phyloP scores from a whole-genome alignment of 2,888 invertebrate genomes.

The Lithophane ornitopus region DNA sequence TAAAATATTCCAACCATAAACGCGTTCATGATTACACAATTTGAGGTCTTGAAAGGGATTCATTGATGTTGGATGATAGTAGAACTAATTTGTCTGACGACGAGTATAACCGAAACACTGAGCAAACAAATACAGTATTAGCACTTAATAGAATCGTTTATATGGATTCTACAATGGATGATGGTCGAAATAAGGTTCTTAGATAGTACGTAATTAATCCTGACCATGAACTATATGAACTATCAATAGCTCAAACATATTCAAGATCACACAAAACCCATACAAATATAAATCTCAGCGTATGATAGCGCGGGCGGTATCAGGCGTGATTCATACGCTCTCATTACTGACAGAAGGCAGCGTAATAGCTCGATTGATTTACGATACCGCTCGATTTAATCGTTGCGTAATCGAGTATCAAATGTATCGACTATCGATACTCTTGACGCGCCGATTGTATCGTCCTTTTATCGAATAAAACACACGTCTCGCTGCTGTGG shows the following conservation, averaged over 20 bases:
- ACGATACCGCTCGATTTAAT: constrained; percentile 81
- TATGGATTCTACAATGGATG: neutral
- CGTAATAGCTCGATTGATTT: constrained; percentile 87
- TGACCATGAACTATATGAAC: constrained; percentile 32
- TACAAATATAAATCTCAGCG: constrained; percentile 61
- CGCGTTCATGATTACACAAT: neutral
- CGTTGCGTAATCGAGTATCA: constrained; percentile 78
- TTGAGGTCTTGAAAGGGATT: rapidly evolving
- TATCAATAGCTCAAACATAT: constrained; percentile 49
- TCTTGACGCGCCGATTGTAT: constrained; percentile 62
- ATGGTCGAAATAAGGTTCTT: neutral
- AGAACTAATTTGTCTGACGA: neutral
- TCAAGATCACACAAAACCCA: constrained; percentile 49
- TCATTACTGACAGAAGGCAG: constrained; percentile 86
- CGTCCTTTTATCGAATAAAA: constrained; percentile 64
- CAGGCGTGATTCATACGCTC: constrained; percentile 85
- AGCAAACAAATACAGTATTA: neutral
- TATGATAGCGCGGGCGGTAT: constrained; percentile 61
- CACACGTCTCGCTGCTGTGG: constrained; percentile 53
- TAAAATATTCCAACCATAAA: neutral
- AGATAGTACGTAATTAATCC: constrained; percentile 6
- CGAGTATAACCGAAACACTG: neutral
- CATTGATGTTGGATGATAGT: neutral
- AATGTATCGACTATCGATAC: constrained; percentile 66
- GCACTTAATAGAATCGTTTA: neutral